phyloP scores from a whole-genome alignment of 2,797 vertebrate species.

The Myripristis jacobus region DNA sequence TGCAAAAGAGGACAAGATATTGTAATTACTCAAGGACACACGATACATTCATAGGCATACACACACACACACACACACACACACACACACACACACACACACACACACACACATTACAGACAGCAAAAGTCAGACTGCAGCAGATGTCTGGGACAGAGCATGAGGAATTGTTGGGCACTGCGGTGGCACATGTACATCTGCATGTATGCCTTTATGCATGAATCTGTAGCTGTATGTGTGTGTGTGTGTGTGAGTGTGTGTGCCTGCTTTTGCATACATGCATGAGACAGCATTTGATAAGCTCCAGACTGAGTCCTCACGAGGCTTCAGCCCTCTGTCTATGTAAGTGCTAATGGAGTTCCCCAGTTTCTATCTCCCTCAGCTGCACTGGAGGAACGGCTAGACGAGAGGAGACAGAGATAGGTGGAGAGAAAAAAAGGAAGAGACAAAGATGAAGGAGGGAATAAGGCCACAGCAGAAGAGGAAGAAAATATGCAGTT shows the following conservation, averaged over 20 bases:
- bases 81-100: conserved; percentile 23
- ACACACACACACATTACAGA: neutral
- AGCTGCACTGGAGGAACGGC: conserved; percentile 16
- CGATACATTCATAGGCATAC: neutral
- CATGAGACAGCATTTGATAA: conserved; percentile 28
- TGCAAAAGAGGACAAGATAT: neutral
- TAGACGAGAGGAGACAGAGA: conserved; percentile 2
- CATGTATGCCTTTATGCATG: neutral
- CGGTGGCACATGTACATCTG: neutral
- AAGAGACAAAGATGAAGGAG: neutral
- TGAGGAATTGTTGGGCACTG: neutral
- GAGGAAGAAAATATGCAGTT: neutral
- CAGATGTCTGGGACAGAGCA: conserved; percentile 2
- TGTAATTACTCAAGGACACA: neutral
- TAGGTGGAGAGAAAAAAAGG: neutral
- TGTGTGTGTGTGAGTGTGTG: conserved; percentile 19
- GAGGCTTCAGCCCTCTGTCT: conserved; percentile 32
- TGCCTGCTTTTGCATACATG: conserved; percentile 32
- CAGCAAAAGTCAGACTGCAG: neutral
- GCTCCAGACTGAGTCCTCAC: conserved; percentile 26
- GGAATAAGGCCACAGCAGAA: neutral
- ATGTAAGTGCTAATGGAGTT: conserved; percentile 22
- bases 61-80: neutral
- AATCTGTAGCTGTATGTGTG: neutral
- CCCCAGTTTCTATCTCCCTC: conserved; percentile 4